Percentiles rank a stretch among this genome's conserved stretches.
Conservation (phyloP, 2,888 invertebrate species). For the Cenopis cana region DNA sequence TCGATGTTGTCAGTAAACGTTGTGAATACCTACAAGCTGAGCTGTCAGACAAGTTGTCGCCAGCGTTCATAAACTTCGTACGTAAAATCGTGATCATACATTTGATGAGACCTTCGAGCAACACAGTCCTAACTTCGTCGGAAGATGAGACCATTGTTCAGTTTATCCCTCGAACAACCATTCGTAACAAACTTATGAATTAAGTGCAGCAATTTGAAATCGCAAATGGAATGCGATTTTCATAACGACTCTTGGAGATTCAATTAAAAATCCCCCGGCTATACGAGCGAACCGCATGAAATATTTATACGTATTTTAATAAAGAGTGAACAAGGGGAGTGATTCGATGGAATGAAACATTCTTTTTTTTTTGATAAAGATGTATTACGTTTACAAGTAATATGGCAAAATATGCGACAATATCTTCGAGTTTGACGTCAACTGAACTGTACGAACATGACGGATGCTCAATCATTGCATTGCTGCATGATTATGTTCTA, state of each 20-base stretch:
- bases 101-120: no score
- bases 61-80: conserved; percentile 8
- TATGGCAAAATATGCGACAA: no score
- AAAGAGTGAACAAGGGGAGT: conserved; percentile 15
- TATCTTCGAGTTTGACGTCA: no score
- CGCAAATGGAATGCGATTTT: conserved; percentile 31
- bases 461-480: conserved; percentile 19
- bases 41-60: conserved; percentile 18
- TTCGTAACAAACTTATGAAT: neutral
- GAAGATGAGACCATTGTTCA: conserved; percentile 4
- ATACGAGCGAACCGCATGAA: conserved; percentile 28
- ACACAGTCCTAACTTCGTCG: no score
- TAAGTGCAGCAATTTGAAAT: neutral
- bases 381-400: no score
- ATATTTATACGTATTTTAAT: conserved; percentile 22
- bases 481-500: conserved; percentile 15
- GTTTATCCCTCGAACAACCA: neutral
- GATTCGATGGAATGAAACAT: conserved; percentile 1
- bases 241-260: conserved; percentile 19
- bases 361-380: neutral
- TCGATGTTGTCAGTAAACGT: conserved; percentile 17
- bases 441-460: neutral
- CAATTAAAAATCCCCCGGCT: conserved; percentile 33
- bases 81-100: conserved; percentile 1
- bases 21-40: no score